phyloP scores from a whole-genome alignment of 2,797 vertebrate genomes.

The Arctocebus calabarensis region DNA sequence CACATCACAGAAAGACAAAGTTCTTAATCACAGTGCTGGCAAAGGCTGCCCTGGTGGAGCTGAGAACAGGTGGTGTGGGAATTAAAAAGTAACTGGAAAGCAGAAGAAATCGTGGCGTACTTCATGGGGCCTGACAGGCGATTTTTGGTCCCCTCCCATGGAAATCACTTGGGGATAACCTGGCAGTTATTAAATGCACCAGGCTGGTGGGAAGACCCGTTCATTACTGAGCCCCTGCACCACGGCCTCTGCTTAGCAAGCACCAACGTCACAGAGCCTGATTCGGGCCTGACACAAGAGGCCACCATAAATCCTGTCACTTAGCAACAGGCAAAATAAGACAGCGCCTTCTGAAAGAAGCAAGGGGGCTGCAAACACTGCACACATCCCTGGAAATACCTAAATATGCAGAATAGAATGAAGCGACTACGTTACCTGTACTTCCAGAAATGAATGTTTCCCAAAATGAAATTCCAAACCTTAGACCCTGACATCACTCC shows the following conservation, averaged over 20 bases:
- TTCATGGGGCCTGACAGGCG: conserved; percentile 67
- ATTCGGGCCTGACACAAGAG: conserved; percentile 61
- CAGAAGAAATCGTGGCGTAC: conserved; percentile 40
- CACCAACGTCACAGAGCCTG: conserved; percentile 49
- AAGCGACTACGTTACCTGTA: background rate
- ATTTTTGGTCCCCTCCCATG: conserved; percentile 8
- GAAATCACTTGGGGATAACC: conserved; percentile 69
- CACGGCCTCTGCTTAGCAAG: conserved; percentile 52
- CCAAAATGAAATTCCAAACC: background rate
- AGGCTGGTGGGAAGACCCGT: conserved; percentile 56
- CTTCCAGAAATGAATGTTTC: conserved; percentile 43
- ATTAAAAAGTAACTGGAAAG: conserved; percentile 80
- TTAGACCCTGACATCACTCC: rapidly evolving
- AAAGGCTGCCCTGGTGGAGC: background rate
- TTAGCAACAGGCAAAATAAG: background rate
- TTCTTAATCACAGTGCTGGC: conserved; percentile 29
- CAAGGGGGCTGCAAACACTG: background rate
- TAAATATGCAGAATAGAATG: background rate
- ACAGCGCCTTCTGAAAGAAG: conserved; percentile 45
- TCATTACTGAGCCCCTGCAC: conserved; percentile 45
- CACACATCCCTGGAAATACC: conserved; percentile 47
- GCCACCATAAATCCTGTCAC: conserved; percentile 30
- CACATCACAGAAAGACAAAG: conserved; percentile 52
- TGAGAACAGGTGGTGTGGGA: conserved; percentile 67
- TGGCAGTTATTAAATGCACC: conserved; percentile 52